These are phyloP conservation scores for Nomada flava DNA, from an alignment of 2,888 invertebrate genomes.

Conservation along the genomic window DNA sequence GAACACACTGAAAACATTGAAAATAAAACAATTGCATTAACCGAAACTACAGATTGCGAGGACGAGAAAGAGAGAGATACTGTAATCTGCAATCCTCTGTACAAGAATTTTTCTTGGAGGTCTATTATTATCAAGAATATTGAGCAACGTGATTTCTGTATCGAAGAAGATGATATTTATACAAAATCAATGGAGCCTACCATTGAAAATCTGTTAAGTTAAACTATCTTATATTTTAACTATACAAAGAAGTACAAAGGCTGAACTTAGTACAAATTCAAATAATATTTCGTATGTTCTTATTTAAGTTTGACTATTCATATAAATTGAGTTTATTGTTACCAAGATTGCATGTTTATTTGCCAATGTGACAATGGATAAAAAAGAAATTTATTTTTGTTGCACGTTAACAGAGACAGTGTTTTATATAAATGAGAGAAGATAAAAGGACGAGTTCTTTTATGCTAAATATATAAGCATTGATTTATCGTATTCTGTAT, in stretches of 20 bases:
- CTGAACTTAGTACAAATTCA: conserved; percentile 10
- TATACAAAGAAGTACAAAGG: background rate
- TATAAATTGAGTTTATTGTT: conserved; percentile 5
- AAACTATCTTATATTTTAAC: background rate
- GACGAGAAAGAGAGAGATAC: background rate
- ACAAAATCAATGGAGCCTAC: background rate
- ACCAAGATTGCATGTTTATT: background rate
- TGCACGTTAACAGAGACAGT: conserved; percentile 9
- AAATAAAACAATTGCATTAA: background rate
- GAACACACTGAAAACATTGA: background rate
- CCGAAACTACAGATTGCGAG: background rate
- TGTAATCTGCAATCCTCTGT: background rate
- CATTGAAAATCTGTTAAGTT: conserved; percentile 13
- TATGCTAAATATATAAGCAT: conserved; percentile 11
- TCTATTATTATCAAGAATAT: background rate
- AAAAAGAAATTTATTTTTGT: conserved; percentile 20
- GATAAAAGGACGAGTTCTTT: conserved; percentile 17
- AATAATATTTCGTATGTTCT: conserved; percentile 2
- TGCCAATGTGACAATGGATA: background rate
- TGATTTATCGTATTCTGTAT: conserved; percentile 1
- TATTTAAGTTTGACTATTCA: background rate
- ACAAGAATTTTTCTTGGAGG: conserved; percentile 18
- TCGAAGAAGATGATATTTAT: background rate
- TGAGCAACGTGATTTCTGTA: background rate
- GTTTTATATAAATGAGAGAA: conserved; percentile 20